Percentiles rank a stretch among this genome's conserved stretches.
Evolutionary conservation across 2,113 vertebrate genomes (phyloP).

Genomic region (Anguilla rostrata): DNA sequence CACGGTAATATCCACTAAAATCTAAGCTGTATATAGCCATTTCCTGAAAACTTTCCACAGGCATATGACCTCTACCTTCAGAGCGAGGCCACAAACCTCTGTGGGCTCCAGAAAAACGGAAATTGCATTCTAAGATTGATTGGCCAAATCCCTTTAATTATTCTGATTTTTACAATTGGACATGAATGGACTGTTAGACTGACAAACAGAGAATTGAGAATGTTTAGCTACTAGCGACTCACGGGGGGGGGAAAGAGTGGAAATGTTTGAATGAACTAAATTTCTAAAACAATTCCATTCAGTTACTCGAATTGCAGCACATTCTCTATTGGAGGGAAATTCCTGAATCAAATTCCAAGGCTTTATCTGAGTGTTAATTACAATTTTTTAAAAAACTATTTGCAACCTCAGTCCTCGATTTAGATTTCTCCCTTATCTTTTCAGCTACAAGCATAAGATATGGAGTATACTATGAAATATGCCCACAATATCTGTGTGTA

Average conservation of each 20-base stretch:
- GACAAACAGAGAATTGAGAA: constrained; percentile 23
- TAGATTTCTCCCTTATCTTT: not conserved
- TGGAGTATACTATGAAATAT: constrained; percentile 10
- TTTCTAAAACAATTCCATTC: not conserved
- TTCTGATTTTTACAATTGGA: constrained; percentile 33
- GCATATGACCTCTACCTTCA: constrained; percentile 48
- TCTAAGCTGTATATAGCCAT: constrained; percentile 36
- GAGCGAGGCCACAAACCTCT: constrained; percentile 25
- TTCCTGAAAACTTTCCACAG: constrained; percentile 49
- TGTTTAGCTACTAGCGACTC: not conserved
- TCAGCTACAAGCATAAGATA: not conserved
- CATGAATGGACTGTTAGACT: not conserved
- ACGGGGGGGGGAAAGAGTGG: not conserved
- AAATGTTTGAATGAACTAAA: not conserved
- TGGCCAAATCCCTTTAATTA: constrained; percentile 37
- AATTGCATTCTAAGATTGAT: constrained; percentile 45
- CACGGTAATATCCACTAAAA: constrained; percentile 47
- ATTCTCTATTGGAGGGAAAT: not conserved
- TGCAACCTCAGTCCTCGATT: not conserved
- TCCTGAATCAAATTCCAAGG: not conserved
- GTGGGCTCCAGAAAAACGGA: constrained; percentile 29
- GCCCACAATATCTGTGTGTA: constrained; percentile 13
- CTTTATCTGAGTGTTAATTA: constrained; percentile 4
- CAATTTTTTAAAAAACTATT: not conserved
- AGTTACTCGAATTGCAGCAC: not conserved